phyloP scores from a whole-genome alignment of 1,140 invertebrate genomes.

The Lanistes nyassanus region DNA sequence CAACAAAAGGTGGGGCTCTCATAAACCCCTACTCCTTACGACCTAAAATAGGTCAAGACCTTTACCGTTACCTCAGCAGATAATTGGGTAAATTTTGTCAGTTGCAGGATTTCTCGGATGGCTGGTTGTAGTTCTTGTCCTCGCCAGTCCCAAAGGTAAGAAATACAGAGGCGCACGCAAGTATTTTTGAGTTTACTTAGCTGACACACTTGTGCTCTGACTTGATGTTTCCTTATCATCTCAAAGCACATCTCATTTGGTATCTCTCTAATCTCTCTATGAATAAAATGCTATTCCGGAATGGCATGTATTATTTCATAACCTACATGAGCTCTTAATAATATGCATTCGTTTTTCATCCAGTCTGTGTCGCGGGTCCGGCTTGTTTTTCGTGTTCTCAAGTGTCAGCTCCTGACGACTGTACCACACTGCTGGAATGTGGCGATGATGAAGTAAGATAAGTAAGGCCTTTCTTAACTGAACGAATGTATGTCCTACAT shows the following conservation, averaged over 20 bases:
- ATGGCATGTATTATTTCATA: not conserved
- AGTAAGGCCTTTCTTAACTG: too few species aligned
- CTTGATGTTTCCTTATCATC: not conserved
- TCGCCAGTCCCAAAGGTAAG: not conserved
- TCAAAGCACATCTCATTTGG: not conserved
- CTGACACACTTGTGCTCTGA: too few species aligned
- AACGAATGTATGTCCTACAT: too few species aligned
- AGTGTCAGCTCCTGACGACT: not conserved
- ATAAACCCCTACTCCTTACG: too few species aligned
- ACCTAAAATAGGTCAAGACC: too few species aligned
- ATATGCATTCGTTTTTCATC: not conserved
- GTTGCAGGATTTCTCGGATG: too few species aligned
- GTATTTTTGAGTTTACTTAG: too few species aligned
- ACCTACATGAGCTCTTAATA: not conserved
- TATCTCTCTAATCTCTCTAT: not conserved
- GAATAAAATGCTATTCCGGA: not conserved
- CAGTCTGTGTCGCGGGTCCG: not conserved
- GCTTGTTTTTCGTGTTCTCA: conserved; percentile 14
- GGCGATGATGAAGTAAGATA: conserved; percentile 10
- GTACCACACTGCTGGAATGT: not conserved
- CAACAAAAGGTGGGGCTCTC: too few species aligned
- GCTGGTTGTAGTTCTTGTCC: too few species aligned
- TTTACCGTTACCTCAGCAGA: too few species aligned
- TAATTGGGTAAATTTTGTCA: too few species aligned
- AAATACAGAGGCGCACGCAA: not conserved